Conservation (phyloP, 2,797 vertebrate genomes). For the Parotocinclus haroldoi region DNA sequence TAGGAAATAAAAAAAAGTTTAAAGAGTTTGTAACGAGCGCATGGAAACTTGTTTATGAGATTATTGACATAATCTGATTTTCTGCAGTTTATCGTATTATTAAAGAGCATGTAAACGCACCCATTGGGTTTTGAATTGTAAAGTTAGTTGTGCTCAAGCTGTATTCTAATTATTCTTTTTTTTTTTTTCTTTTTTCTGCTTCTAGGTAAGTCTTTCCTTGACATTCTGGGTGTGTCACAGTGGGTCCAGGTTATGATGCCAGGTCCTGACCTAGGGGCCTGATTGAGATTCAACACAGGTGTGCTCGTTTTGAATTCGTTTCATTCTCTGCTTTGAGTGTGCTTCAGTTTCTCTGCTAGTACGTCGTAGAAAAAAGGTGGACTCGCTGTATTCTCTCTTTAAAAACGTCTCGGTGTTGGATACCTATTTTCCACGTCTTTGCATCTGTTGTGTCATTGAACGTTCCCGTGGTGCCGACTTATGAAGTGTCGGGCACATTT, state of each 20-base stretch:
- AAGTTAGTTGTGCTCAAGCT: slow-evolving; percentile 20
- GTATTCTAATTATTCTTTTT: slow-evolving; percentile 39
- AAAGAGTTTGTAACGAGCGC: too few relatives aligned
- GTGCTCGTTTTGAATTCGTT: slow-evolving; percentile 31
- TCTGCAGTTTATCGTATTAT: too few relatives aligned
- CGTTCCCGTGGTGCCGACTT: slow-evolving; percentile 38
- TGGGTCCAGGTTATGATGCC: not conserved
- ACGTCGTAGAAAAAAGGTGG: slow-evolving; percentile 2
- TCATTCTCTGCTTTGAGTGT: slow-evolving; percentile 20
- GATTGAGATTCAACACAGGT: slow-evolving; percentile 33
- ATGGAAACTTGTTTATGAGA: too few relatives aligned
- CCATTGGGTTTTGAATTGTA: slow-evolving; percentile 39
- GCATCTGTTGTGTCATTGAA: slow-evolving; percentile 32
- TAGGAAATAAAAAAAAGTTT: too few relatives aligned
- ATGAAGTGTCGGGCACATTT: slow-evolving; percentile 47
- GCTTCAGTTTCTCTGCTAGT: not conserved
- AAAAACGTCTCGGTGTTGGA: slow-evolving; percentile 7
- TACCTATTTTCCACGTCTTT: slow-evolving; percentile 14
- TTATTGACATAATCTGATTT: too few relatives aligned
- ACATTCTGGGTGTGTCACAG: slow-evolving; percentile 53
- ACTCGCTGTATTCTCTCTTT: slow-evolving; percentile 9
- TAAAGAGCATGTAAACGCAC: too few relatives aligned
- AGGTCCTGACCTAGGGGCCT: slow-evolving; percentile 18
- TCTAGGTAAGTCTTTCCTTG: slow-evolving; percentile 74
- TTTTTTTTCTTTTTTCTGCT: slow-evolving; percentile 34